phyloP scores from a whole-genome alignment of 2,888 invertebrate species.

The Mythimna pallens region DNA sequence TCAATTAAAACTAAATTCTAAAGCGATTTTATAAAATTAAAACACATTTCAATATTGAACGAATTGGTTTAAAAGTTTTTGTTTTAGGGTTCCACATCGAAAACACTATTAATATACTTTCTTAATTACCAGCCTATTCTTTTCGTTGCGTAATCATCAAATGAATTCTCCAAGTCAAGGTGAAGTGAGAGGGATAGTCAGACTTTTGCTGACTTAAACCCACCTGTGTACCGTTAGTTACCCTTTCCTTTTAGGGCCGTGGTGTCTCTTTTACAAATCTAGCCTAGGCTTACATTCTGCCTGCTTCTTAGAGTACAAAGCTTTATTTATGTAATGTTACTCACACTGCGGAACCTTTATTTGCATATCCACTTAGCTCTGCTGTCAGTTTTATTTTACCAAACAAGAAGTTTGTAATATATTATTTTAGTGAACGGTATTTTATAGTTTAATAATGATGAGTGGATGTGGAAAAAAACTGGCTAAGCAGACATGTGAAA shows the following conservation, averaged over 20 bases:
- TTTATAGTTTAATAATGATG: background rate
- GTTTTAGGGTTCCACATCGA: background rate
- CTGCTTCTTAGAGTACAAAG: too few relatives aligned
- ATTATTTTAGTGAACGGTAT: constrained; percentile 36
- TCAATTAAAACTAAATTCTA: constrained; percentile 6
- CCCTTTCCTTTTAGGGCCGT: too few relatives aligned
- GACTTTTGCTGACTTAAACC: too few relatives aligned
- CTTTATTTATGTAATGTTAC: too few relatives aligned
- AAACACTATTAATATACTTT: background rate
- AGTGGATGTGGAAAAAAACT: constrained; percentile 4
- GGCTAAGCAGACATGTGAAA: background rate
- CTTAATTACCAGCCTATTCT: too few relatives aligned
- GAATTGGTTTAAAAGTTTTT: background rate
- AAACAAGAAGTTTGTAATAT: constrained; percentile 7
- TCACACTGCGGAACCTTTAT: background rate
- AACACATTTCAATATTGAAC: background rate
- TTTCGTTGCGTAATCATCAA: too few relatives aligned
- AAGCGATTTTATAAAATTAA: constrained; percentile 20
- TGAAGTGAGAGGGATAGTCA: too few relatives aligned
- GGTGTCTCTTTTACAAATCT: too few relatives aligned
- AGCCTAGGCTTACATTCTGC: too few relatives aligned
- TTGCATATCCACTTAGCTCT: background rate
- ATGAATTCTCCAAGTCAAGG: too few relatives aligned
- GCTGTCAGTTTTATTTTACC: background rate
- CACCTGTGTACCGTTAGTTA: too few relatives aligned